Percentiles rank a stretch among this genome's conserved stretches.
These are phyloP conservation scores for Zelleria hepariella DNA, from an alignment of 2,888 invertebrate genomes.

Conservation along the genomic window DNA sequence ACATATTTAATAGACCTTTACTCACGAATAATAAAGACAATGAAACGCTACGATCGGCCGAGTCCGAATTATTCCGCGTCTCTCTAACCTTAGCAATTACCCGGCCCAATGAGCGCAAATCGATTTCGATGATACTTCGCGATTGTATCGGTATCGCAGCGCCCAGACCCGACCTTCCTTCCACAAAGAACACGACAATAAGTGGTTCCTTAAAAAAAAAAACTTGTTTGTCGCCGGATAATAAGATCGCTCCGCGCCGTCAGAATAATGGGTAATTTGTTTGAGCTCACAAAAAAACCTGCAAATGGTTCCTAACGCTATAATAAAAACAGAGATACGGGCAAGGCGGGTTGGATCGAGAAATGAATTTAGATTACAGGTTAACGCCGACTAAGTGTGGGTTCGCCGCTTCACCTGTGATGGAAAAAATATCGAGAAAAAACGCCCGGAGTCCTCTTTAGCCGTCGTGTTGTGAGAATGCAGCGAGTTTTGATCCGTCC, in stretches of 20 bases:
- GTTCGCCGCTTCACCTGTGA: constrained; percentile 62
- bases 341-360: constrained; percentile 65
- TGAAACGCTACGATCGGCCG: constrained; percentile 21
- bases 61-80: background rate
- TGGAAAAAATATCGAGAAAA: constrained; percentile 39
- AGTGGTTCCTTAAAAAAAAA: constrained; percentile 21
- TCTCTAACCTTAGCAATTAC: constrained; percentile 45
- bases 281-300: constrained; percentile 59
- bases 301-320: constrained; percentile 66
- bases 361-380: constrained; percentile 73
- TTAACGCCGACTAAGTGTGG: constrained; percentile 70
- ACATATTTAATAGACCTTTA: constrained; percentile 42
- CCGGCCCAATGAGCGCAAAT: constrained; percentile 52
- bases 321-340: constrained; percentile 70
- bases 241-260: constrained; percentile 51
- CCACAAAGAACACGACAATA: constrained; percentile 13
- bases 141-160: constrained; percentile 24
- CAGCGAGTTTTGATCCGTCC: background rate
- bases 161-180: background rate
- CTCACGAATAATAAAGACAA: constrained; percentile 34
- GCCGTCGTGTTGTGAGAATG: background rate
- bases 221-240: constrained; percentile 49
- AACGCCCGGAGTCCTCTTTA: background rate
- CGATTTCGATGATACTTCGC: constrained; percentile 45
- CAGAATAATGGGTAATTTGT: constrained; percentile 68